Conservation (phyloP, 1,140 invertebrate genomes). For the Atta texana region DNA sequence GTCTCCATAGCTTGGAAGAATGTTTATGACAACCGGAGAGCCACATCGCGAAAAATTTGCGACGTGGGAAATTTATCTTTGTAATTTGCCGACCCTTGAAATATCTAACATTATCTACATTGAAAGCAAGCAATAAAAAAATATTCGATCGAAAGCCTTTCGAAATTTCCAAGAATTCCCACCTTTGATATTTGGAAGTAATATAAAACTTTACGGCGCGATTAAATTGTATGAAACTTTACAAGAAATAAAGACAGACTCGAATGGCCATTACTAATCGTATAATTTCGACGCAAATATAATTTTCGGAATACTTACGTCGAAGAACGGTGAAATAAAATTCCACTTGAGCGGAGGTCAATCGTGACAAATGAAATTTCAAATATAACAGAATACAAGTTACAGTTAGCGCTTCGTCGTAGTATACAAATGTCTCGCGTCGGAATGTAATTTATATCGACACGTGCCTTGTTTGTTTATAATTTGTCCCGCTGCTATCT, state of each 20-base stretch:
- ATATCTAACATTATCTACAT: not conserved
- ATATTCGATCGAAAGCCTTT: constrained; percentile 7
- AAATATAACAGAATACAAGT: constrained; percentile 37
- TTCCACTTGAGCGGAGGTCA: constrained; percentile 33
- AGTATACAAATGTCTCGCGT: constrained; percentile 21
- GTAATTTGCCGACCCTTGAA: constrained; percentile 29
- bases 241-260: too few relatives aligned
- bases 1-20: constrained; percentile 6
- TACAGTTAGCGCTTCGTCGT: constrained; percentile 21
- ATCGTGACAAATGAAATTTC: constrained; percentile 40
- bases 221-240: not conserved
- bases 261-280: not conserved
- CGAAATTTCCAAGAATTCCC: not conserved
- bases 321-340: constrained; percentile 7
- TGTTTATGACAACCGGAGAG: constrained; percentile 27
- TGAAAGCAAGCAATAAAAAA: constrained; percentile 2
- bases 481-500: constrained; percentile 51
- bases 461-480: constrained; percentile 50
- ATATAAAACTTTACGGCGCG: not conserved
- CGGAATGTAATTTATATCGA: constrained; percentile 33
- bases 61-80: constrained; percentile 29
- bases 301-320: not conserved
- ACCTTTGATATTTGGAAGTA: not conserved
- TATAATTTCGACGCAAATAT: not conserved
- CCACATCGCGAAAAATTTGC: constrained; percentile 14